Base-by-base conservation (phyloP, 2,888 invertebrate genomes). In the Julus scandinavius region DNA sequence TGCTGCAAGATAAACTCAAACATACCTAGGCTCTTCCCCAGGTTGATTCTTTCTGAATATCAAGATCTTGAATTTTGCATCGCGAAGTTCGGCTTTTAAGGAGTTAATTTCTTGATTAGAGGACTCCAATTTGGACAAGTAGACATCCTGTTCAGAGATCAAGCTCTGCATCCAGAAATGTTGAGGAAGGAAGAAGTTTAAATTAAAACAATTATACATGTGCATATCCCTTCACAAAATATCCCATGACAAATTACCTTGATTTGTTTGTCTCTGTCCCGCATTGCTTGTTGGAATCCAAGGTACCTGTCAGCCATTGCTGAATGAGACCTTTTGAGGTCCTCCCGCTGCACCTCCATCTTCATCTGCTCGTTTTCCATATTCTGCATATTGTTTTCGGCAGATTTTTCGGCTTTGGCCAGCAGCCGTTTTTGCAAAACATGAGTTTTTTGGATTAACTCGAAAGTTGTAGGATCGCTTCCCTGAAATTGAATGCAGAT, bases 391-490 rank as follows among this genome's bases (percentile, higher is more conserved):
- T 50, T 87, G 20, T 45, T 38, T 87, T 87, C 87, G 9, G 87
- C 1, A 63, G 58, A 11, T 20, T 49, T 38, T 88, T 88, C 88
- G 29, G 29, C 54, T 85, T 85, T 85, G 38, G 49, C 20, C 17
- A 88, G 50, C 6, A 88, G 9, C 20, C 84, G 83, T 85, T 88
- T 88, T 45, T 88, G 88, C 15, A 88, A 45, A 17, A 88, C 49
- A 11, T 83, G 88, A 17, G 38, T 85, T 85, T 85, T 85, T 38
- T 88, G 88, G 17, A 88, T 20, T 11, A 88, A 50, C 58, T 88
- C 88, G 38, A 49, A 58, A 49, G 49, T 80, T 11, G 85, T 49
- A n/a, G 88, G 88, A 49, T 88, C 88, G 50, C 54, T 88, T 20
- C 88, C 88, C 88, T 88, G 50, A 49, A 84, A 83, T 29, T 29